phyloP scores from a whole-genome alignment of 2,113 vertebrate genomes.

The Brevimyrus niger region DNA sequence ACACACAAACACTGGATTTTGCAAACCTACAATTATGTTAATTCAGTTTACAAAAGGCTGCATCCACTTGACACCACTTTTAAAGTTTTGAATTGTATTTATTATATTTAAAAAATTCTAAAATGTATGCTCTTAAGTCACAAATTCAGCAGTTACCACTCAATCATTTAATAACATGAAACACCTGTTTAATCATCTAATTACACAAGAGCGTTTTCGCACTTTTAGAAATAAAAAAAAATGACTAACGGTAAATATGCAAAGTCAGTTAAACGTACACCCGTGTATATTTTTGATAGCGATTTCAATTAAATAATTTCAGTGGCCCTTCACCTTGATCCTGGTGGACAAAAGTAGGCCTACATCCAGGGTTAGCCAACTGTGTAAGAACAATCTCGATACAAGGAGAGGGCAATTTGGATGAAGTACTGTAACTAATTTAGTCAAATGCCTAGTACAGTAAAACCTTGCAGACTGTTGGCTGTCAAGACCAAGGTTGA shows the following conservation, averaged over 20 bases:
- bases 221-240: not conserved
- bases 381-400: not conserved
- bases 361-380: not conserved
- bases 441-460: not conserved
- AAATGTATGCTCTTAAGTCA: not conserved
- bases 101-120: no score
- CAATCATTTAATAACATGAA: not conserved
- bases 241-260: not conserved
- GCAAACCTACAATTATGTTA: not conserved
- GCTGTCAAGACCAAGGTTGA: not conserved
- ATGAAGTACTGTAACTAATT: not conserved
- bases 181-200: not conserved
- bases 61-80: not conserved
- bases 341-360: not conserved
- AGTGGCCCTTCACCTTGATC: not conserved
- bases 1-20: not conserved
- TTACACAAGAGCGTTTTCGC: not conserved
- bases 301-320: not conserved
- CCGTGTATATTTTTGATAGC: not conserved
- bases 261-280: not conserved
- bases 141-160: not conserved
- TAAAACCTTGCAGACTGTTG: not conserved
- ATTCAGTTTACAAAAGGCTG: not conserved
- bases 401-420: not conserved
- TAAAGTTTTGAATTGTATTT: not conserved